A percentile compares a stretch with the other conserved stretches of the same genome.
phyloP scores from a whole-genome alignment of 1,140 invertebrate species.

The Hyles vespertilio region DNA sequence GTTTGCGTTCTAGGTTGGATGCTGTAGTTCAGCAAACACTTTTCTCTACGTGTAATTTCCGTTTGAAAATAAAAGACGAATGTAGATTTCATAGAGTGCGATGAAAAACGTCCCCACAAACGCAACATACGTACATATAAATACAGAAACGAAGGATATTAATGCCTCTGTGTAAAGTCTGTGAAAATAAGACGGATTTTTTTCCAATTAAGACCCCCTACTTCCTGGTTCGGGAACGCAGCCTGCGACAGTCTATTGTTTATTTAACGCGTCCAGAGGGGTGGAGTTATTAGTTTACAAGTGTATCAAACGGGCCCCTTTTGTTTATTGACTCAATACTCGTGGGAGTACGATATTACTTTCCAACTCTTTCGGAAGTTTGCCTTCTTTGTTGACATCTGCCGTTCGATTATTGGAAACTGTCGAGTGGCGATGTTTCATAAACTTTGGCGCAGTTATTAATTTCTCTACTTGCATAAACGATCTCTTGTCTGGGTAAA shows the following conservation, averaged over 20 bases:
- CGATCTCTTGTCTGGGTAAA: too few species aligned
- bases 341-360: constrained; percentile 67
- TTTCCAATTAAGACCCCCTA: constrained; percentile 18
- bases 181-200: constrained; percentile 11
- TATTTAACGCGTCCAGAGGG: constrained; percentile 39
- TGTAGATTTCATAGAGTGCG: too few species aligned
- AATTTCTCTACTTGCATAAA: constrained; percentile 23
- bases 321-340: constrained; percentile 68
- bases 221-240: constrained; percentile 14
- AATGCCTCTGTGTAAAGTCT: neutral
- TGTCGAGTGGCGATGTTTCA: constrained; percentile 37
- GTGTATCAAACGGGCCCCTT: constrained; percentile 66
- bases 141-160: neutral
- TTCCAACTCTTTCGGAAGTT: constrained; percentile 74
- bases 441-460: constrained; percentile 56
- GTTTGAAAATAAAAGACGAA: too few species aligned
- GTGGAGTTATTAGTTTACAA: constrained; percentile 71
- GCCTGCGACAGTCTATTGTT: constrained; percentile 45
- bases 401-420: constrained; percentile 68
- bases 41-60: too few species aligned
- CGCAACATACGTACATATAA: neutral
- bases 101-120: neutral
- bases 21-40: too few species aligned
- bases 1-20: too few species aligned
- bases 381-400: constrained; percentile 70